Evolutionary conservation across 1,140 invertebrate species (phyloP).

Genomic region (Cardiocondyla obscurior): DNA sequence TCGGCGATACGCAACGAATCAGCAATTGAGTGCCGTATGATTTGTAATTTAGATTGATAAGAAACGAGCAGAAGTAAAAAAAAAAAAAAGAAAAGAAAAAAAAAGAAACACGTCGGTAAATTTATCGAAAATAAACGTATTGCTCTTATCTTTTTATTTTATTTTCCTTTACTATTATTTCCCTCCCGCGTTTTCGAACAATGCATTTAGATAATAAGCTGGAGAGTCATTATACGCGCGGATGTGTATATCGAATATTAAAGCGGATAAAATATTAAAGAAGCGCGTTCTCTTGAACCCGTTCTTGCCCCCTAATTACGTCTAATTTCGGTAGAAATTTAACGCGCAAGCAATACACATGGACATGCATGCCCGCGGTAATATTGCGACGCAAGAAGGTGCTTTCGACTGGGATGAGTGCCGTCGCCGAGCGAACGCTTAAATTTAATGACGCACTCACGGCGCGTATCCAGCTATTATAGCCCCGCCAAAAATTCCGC

Average conservation of each 20-base stretch:
- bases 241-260: background rate
- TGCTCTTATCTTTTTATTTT: background rate
- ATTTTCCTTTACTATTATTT: slow-evolving; percentile 9
- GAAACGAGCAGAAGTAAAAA: background rate
- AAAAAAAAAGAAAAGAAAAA: no score
- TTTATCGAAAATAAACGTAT: background rate
- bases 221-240: background rate
- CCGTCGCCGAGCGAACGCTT: slow-evolving; percentile 10
- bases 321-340: slow-evolving; percentile 4
- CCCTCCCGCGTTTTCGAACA: background rate
- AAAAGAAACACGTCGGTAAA: no score
- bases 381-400: background rate
- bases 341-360: background rate
- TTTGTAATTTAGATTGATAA: slow-evolving; percentile 7
- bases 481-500: slow-evolving; percentile 24
- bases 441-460: slow-evolving; percentile 21
- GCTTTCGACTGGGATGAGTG: background rate
- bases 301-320: background rate
- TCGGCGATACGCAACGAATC: background rate
- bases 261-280: slow-evolving; percentile 25
- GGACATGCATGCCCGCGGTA: background rate
- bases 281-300: background rate
- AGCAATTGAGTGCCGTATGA: background rate
- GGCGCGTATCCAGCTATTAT: background rate
- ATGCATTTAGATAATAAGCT: background rate